Percentiles rank a stretch among this genome's conserved stretches.
Evolutionary conservation across 2,888 invertebrate genomes (phyloP).

Genomic region (Alcis repandata): DNA sequence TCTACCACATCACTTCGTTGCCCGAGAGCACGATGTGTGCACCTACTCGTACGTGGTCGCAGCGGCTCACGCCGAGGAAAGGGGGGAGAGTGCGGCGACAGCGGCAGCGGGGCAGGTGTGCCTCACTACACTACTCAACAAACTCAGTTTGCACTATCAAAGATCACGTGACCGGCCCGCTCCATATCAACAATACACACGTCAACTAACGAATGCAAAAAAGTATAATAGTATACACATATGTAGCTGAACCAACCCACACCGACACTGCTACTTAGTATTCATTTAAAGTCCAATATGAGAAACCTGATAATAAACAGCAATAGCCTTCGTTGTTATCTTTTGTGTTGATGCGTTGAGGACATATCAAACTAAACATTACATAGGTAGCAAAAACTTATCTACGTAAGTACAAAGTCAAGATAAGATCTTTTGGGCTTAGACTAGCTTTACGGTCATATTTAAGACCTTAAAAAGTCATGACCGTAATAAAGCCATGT

Average conservation of each 20-base stretch:
- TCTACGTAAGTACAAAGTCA: background rate
- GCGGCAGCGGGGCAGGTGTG: slow-evolving; percentile 71
- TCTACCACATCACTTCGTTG: slow-evolving; percentile 78
- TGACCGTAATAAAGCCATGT: background rate
- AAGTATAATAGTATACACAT: slow-evolving; percentile 9
- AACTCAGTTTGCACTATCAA: slow-evolving; percentile 61
- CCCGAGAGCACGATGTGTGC: slow-evolving; percentile 70
- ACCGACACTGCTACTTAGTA: slow-evolving; percentile 2
- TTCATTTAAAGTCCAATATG: slow-evolving; percentile 12
- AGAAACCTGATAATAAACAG: slow-evolving; percentile 20
- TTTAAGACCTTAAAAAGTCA: too few relatives aligned
- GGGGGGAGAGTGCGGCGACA: slow-evolving; percentile 57
- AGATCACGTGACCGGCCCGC: slow-evolving; percentile 67
- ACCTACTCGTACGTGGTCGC: slow-evolving; percentile 59
- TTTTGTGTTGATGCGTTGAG: slow-evolving; percentile 21
- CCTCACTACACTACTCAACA: slow-evolving; percentile 60
- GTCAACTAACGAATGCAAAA: slow-evolving; percentile 26
- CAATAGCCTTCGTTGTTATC: slow-evolving; percentile 26
- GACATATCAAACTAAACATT: slow-evolving; percentile 12
- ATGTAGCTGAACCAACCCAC: slow-evolving; percentile 4
- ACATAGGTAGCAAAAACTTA: background rate
- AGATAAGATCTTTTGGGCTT: background rate
- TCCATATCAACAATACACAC: slow-evolving; percentile 50
- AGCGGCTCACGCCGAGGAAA: slow-evolving; percentile 56
- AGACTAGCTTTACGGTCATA: too few relatives aligned